Conservation (phyloP, 2,113 vertebrate species). For the Lepus timidus region DNA sequence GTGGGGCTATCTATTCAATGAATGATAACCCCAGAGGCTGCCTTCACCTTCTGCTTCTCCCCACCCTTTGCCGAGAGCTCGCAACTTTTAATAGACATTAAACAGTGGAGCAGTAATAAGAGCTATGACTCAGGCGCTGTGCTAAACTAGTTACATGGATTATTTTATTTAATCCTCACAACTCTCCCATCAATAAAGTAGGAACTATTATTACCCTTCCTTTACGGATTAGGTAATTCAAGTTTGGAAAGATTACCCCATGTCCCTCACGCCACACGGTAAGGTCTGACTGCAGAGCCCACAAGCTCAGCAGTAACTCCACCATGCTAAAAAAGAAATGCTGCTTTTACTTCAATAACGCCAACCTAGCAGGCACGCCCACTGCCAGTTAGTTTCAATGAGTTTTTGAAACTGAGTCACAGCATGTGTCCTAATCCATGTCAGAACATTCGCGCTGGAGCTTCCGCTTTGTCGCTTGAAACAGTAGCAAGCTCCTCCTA, state of each 20-base stretch:
- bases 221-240: conserved; percentile 33
- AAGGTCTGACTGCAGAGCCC: neutral
- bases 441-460: neutral
- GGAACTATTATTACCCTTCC: conserved; percentile 9
- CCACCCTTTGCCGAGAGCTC: neutral
- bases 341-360: neutral
- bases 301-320: neutral
- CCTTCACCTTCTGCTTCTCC: neutral
- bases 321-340: neutral
- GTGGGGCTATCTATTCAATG: neutral
- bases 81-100: conserved; percentile 17
- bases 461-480: conserved; percentile 20
- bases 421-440: neutral
- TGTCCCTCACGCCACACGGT: neutral
- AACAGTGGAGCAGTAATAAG: neutral
- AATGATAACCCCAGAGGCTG: neutral
- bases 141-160: neutral
- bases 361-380: conserved; percentile 9
- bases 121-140: neutral
- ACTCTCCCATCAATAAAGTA: neutral
- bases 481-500: neutral
- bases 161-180: conserved; percentile 49
- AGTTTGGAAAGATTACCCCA: conserved; percentile 35
- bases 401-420: conserved; percentile 42
- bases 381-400: neutral